Evolutionary conservation across 1,140 invertebrate genomes (phyloP), one percentile per base, ranked within the genome.

Genomic region (Brachionus calyciflorus): DNA sequence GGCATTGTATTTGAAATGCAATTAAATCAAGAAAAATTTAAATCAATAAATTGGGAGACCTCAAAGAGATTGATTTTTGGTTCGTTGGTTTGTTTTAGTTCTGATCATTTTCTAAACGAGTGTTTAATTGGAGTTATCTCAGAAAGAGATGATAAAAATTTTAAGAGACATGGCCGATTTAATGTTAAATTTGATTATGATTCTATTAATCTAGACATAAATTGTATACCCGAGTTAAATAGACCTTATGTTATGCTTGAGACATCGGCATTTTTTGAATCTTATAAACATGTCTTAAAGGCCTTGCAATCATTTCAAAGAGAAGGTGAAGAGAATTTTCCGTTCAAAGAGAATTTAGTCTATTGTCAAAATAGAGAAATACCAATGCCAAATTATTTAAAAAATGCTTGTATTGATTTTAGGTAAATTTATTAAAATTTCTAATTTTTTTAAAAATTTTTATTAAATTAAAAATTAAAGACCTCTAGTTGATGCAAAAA

Each of bases 21-120:
- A 6, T 78, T 82, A 17, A 44, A 60, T 60, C 12, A n/a, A 1
- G 46, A 75, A 17, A 48, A 48, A 0, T 60, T 80, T 21, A 70
- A 76, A 17, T 49, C 49, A 46, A 65, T 81, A 4, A 77, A 80
- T 12, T 82, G 81, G 81, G 55, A 80, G 49, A 60, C 12, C 10
- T 84, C 85, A 1, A 88, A 88, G 80, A 82, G 88, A 48, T 87
- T 91, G 37, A 87, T 91, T 80, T 88, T 82, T 81, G 90, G 90
- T 0, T 55, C 49, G 21, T 33, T 76, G n/a, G 19, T 76, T 41
- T 41, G 49, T 48, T 46, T 76, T 33, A 76, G 49, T 57, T 60
- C 33, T 2, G 69, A 73, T 40, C 51, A 51, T 73, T 73, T 73
- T 51, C 2, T 21, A 14, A 28, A 28, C 33, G 69, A 73, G 24